Percentiles rank a stretch among this genome's conserved stretches.
Conservation (phyloP, 2,888 invertebrate genomes). For the Tipula helvola region DNA sequence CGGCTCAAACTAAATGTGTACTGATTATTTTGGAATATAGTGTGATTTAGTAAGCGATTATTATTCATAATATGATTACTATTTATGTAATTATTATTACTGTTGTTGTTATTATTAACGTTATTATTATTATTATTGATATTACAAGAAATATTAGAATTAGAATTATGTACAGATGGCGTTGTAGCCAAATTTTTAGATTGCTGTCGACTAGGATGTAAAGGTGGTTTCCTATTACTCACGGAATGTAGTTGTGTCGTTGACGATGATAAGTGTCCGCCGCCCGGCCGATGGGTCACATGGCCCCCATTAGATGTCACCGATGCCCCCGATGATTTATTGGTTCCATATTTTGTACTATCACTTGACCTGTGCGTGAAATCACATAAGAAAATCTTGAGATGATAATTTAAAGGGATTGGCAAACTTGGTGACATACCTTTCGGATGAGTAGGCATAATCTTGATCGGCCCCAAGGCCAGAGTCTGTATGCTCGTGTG, state of each 20-base stretch:
- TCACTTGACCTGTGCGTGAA: conserved; percentile 36
- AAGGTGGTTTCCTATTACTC: conserved; percentile 20
- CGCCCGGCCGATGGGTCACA: conserved; percentile 30
- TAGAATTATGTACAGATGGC: conserved; percentile 20
- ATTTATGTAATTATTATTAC: conserved; percentile 22
- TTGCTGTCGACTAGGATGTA: conserved; percentile 26
- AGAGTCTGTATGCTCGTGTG: conserved; percentile 65
- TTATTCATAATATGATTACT: conserved; percentile 25
- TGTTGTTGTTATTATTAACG: conserved; percentile 17
- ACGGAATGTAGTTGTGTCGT: conserved; percentile 16
- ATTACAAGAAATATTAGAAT: neutral
- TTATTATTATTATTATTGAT: conserved; percentile 13
- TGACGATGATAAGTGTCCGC: conserved; percentile 29
- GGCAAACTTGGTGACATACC: conserved; percentile 32
- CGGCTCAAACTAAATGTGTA: conserved; percentile 35
- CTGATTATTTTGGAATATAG: conserved; percentile 36
- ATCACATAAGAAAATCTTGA: conserved; percentile 5
- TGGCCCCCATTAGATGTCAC: conserved; percentile 30
- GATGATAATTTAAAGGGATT: neutral
- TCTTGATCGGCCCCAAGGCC: conserved; percentile 66
- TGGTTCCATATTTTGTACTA: conserved; percentile 44
- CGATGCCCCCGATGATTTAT: conserved; percentile 36
- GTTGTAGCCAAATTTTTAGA: conserved; percentile 20
- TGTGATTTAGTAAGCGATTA: conserved; percentile 29
- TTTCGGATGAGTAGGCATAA: conserved; percentile 56